phyloP scores from a whole-genome alignment of 2,113 vertebrate species.

The Periophthalmodon schlosseri region DNA sequence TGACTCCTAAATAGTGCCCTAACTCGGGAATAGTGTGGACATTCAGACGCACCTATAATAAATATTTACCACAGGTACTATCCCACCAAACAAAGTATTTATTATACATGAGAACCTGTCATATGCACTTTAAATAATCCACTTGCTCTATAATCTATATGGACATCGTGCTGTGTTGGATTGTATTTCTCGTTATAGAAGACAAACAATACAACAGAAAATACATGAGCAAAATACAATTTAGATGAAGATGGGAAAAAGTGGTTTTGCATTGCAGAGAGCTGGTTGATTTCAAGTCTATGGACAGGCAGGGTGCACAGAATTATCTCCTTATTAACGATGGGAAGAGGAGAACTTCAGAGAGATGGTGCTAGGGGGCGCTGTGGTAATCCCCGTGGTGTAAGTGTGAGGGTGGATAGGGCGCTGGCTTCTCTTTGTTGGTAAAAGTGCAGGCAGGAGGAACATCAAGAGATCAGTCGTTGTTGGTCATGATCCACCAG shows the following conservation, averaged over 20 bases:
- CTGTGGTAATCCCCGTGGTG: conserved; percentile 15
- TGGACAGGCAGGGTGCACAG: conserved; percentile 29
- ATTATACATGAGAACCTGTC: too few species aligned
- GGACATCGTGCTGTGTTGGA: conserved; percentile 16
- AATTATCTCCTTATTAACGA: conserved; percentile 34
- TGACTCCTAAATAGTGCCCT: too few species aligned
- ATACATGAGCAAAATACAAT: conserved; percentile 15
- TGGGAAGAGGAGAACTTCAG: conserved; percentile 27
- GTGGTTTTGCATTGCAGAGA: conserved; percentile 36
- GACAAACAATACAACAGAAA: conserved; percentile 33
- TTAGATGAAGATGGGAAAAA: conserved; percentile 12
- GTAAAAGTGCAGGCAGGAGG: conserved; percentile 61
- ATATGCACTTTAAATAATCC: conserved; percentile 5
- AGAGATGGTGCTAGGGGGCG: conserved; percentile 17
- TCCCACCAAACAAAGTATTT: too few species aligned
- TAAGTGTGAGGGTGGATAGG: conserved; percentile 22
- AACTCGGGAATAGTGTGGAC: too few species aligned
- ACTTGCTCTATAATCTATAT: conserved; percentile 23
- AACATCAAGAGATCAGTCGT: conserved; percentile 54
- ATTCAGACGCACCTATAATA: too few species aligned
- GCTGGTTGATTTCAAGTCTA: conserved; percentile 40
- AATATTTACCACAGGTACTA: too few species aligned
- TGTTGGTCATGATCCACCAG: conserved; percentile 97
- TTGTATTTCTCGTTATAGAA: conserved; percentile 23
- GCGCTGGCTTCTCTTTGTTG: conserved; percentile 39